A percentile compares a stretch with the other conserved stretches of the same genome.
These are phyloP conservation scores for Toxotes jaculatrix DNA, from an alignment of 2,113 vertebrate species.

Conservation along the genomic window DNA sequence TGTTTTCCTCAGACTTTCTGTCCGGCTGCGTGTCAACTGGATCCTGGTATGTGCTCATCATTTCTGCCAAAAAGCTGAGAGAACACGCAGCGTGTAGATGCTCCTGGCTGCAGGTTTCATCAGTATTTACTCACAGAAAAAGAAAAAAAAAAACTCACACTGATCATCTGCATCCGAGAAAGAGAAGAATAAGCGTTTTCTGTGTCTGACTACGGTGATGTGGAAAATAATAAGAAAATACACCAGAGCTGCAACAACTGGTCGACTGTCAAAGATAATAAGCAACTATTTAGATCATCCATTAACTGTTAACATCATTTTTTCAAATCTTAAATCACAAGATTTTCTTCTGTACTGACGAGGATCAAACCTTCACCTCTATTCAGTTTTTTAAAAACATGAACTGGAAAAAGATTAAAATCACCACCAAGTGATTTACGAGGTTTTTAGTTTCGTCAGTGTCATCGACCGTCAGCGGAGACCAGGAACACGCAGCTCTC, in stretches of 20 bases:
- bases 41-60: conserved; percentile 3
- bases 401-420: not conserved
- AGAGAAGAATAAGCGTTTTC: no score
- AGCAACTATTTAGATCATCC: not conserved
- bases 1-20: not conserved
- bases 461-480: not conserved
- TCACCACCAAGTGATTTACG: not conserved
- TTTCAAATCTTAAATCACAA: no score
- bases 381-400: not conserved
- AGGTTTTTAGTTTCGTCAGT: not conserved
- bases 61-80: not conserved
- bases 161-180: not conserved
- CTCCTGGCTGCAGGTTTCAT: not conserved
- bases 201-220: no score
- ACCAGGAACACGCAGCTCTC: not conserved
- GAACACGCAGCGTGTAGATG: not conserved
- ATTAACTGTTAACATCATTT: no score
- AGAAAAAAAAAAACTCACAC: not conserved
- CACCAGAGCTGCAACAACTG: no score
- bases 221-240: no score
- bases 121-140: not conserved
- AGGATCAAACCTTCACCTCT: no score
- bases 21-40: not conserved
- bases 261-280: not conserved
- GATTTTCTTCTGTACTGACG: no score